Percentiles rank a stretch among this genome's conserved stretches.
phyloP scores from a whole-genome alignment of 2,113 vertebrate genomes.

The Neolamprologus fasciatus region DNA sequence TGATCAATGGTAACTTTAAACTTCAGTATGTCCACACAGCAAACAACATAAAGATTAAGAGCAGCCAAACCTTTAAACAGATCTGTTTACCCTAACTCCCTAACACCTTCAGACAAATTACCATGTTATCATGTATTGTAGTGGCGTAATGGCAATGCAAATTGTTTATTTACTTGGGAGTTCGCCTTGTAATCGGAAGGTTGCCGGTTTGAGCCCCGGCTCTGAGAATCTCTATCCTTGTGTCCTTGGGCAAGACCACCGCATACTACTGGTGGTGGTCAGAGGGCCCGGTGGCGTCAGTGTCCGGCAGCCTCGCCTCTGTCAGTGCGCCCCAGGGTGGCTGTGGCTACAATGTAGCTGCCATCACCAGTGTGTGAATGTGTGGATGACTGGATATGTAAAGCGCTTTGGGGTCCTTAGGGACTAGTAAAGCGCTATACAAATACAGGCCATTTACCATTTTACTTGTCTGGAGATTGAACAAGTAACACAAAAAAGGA shows the following conservation, averaged over 20 bases:
- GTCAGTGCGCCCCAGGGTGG: no score
- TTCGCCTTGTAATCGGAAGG: accelerated
- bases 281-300: no score
- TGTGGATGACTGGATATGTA: accelerated
- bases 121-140: not conserved
- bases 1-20: not conserved
- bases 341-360: no score
- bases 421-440: accelerated
- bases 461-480: not conserved
- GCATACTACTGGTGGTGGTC: no score
- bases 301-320: no score
- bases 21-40: not conserved
- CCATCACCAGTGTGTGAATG: no score
- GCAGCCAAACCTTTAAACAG: not conserved
- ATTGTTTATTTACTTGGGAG: not conserved
- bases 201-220: accelerated
- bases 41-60: not conserved
- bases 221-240: accelerated
- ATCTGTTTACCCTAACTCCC: accelerated
- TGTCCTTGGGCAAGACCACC: not conserved
- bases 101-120: not conserved
- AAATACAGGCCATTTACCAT: not conserved
- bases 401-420: accelerated
- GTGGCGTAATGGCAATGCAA: not conserved
- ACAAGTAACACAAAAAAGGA: not conserved